Base-by-base conservation (phyloP, 2,888 invertebrate species). In the Heteropelma amictum region DNA sequence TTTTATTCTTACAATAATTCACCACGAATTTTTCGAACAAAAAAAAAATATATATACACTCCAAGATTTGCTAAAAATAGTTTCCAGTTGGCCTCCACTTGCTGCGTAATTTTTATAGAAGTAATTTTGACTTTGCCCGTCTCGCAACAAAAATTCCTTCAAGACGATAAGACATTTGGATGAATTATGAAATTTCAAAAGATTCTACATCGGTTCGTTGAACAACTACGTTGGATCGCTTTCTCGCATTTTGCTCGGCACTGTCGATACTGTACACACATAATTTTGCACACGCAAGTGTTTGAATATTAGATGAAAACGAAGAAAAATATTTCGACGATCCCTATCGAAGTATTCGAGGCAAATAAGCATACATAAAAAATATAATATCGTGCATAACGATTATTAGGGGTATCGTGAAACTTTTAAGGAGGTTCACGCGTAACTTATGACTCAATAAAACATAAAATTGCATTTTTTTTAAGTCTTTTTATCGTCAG, bases 351-450 rank as follows among this genome's bases (percentile, higher is more conserved):
- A 26, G 17, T 17, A 10, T 64, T 64, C 12, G 7, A 28, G 40
- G 21, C 14, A 14, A 53, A 21, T 42, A 53, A 28, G 17, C n/a
- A 12, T 12, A 3, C n/a, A 35, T 42, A 30, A 51, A 58, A 69
- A 51, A 51, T 58, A 35, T 30, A 49, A 73, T 73, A 56, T 69
- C 73, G 73, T 69, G 73, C 53, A 35, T 8, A 8, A 45, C 23
- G 51, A n/a, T 38, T 69, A 69, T 73, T 64, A 64, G n/a, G n/a
- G n/a, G n/a, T n/a, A n/a, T n/a, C n/a, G n/a, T n/a, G n/a, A n/a
- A n/a, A n/a, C n/a, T 33, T 51, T 19, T 42, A 54, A 45, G 54
- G 35, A 17, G 33, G n/a, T n/a, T n/a, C n/a, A n/a, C n/a, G n/a
- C n/a, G n/a, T n/a, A n/a, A n/a, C n/a, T n/a, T n/a, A n/a, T n/a